Conservation (phyloP, 1,140 invertebrate species). For the Acromyrmex echinatior region DNA sequence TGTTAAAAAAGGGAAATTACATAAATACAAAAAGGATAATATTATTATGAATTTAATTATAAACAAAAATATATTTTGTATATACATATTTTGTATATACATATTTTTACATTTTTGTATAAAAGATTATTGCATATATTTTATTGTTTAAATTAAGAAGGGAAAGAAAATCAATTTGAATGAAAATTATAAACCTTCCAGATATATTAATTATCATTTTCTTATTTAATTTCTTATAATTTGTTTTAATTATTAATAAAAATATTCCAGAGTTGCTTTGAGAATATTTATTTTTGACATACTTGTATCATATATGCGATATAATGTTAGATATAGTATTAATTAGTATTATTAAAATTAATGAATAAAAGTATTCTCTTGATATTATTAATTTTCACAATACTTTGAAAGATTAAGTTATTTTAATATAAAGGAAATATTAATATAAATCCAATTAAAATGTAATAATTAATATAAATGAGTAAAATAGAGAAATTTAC, state of each 20-base stretch:
- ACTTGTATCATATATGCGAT: background rate
- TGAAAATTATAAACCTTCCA: background rate
- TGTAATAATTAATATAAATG: conserved; percentile 32
- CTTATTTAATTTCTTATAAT: background rate
- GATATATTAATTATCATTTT: background rate
- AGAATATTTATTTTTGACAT: background rate
- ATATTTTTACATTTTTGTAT: background rate
- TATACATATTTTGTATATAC: background rate
- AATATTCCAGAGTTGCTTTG: background rate
- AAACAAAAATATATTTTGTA: background rate
- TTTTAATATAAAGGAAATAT: background rate
- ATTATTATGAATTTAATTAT: conserved; percentile 11
- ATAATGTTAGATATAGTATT: background rate
- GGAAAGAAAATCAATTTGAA: background rate
- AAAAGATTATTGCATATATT: conserved; percentile 1
- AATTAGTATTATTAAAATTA: conserved; percentile 3
- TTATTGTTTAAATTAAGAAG: background rate
- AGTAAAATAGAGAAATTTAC: background rate
- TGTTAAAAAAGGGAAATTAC: background rate
- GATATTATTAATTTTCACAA: background rate
- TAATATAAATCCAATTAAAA: background rate
- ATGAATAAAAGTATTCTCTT: background rate
- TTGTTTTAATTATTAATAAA: background rate
- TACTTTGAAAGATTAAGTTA: conserved; percentile 7
- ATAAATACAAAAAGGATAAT: background rate